Conservation (phyloP, 2,797 vertebrate species). For the Syncerus caffer region DNA sequence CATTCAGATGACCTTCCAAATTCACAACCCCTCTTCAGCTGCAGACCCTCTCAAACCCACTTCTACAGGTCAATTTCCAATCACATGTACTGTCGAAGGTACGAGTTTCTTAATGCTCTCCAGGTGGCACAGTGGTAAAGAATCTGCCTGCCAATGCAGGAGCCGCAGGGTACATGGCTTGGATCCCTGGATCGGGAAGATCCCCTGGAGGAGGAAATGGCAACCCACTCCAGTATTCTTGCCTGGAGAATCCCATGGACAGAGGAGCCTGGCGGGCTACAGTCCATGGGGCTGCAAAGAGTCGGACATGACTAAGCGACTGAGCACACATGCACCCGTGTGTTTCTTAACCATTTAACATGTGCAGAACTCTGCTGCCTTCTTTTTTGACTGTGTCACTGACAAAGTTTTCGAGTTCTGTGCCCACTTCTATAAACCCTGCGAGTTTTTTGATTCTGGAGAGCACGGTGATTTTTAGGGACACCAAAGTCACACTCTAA, state of each 20-base stretch:
- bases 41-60: not conserved
- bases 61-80: not conserved
- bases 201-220: not conserved
- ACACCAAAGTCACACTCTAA: not conserved
- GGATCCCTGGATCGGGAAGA: too few species aligned
- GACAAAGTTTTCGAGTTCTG: not conserved
- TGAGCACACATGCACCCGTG: accelerated
- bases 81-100: not conserved
- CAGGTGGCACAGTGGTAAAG: too few species aligned
- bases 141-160: too few species aligned
- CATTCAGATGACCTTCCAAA: not conserved
- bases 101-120: not conserved
- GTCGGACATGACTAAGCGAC: not conserved
- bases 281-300: not conserved
- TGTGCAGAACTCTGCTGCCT: not conserved
- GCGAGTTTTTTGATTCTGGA: not conserved
- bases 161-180: too few species aligned
- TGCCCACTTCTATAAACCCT: not conserved
- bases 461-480: not conserved
- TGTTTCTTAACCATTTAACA: not conserved
- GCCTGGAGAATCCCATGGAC: not conserved
- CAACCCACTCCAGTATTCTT: not conserved
- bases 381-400: not conserved
- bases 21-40: not conserved
- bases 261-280: not conserved